Conservation (phyloP, 1,140 invertebrate species). For the Musca vetustissima region DNA sequence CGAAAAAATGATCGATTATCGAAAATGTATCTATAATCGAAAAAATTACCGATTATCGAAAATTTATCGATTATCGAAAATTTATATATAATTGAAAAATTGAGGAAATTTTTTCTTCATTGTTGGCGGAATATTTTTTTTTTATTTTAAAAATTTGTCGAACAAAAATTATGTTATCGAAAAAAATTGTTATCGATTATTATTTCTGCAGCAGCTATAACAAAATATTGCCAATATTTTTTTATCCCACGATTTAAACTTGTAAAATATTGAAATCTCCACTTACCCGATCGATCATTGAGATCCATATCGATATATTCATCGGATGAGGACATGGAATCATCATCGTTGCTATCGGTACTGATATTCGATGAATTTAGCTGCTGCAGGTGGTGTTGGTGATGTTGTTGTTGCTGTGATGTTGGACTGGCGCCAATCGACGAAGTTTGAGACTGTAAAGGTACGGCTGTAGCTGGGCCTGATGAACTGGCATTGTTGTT, state of each 20-base stretch:
- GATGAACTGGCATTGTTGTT: conserved; percentile 16
- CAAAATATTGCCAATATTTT: conserved; percentile 23
- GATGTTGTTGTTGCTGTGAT: background rate
- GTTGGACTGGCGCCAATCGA: background rate
- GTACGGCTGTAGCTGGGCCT: conserved; percentile 18
- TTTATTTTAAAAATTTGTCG: too few species aligned
- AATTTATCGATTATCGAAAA: too few species aligned
- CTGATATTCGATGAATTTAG: conserved; percentile 5
- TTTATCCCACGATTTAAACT: background rate
- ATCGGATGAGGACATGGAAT: conserved; percentile 42
- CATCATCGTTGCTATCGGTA: conserved; percentile 33
- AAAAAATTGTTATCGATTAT: too few species aligned
- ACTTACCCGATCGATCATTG: conserved; percentile 15
- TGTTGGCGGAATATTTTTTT: too few species aligned
- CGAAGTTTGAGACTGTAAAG: conserved; percentile 2
- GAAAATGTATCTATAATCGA: too few species aligned
- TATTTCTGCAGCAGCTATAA: background rate
- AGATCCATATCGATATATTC: conserved; percentile 33
- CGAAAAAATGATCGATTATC: too few species aligned
- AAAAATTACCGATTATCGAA: too few species aligned
- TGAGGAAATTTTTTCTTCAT: too few species aligned
- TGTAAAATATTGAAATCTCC: background rate
- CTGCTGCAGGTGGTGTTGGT: conserved; percentile 25
- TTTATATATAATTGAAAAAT: too few species aligned
- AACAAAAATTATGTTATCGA: too few species aligned